Evolutionary conservation across 1,140 invertebrate species (phyloP), one percentile per base, ranked within the genome.

Genomic region (Ceratosolen solmsi): DNA sequence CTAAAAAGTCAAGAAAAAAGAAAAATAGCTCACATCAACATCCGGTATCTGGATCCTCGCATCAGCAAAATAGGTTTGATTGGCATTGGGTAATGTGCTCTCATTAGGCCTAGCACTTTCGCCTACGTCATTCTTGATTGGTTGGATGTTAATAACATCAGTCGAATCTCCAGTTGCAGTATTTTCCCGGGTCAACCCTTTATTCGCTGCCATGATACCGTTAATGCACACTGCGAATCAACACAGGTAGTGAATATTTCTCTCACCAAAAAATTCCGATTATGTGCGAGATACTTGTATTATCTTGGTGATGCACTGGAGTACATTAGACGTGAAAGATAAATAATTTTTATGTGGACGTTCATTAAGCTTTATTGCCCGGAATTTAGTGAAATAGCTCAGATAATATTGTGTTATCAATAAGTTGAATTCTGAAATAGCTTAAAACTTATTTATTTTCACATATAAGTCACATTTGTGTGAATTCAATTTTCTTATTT

Each of bases 31-130:
- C 20, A 83, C 82, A n/a, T 80, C 68, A 8, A 56, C 65, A 11
- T 88, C 85, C 11, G 94, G 94, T 84, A 95, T 93, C 2, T 87
- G 88, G 72, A 95, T 92, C 84, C 92, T 94, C 84, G 94, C 91
- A 83, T 94, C 92, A 9, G 93, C 92, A 88, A 95, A 95, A 85
- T 95, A 95, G 2, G 94, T 93, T 41, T 92, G 89, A 75, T 85
- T 87, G 15, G 27, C 78, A 11, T 82, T 86, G 1, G 85, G 84
- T 27, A 83, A 85, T 0, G 89, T 89, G 41, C 58, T 87, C 79
- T 89, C 89, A 2, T 73, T 86, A 1, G 79, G 68, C 54, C 73
- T 86, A 0, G 13, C n/a, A 38, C 49, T 81, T 11, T 36, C 71
- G 4, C 41, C 36, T 15, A 27, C 38, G 0, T 46, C 8, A 22